A percentile compares a stretch with the other conserved stretches of the same genome.
Conservation (phyloP, 1,140 invertebrate genomes). For the Eriocheir sinensis region DNA sequence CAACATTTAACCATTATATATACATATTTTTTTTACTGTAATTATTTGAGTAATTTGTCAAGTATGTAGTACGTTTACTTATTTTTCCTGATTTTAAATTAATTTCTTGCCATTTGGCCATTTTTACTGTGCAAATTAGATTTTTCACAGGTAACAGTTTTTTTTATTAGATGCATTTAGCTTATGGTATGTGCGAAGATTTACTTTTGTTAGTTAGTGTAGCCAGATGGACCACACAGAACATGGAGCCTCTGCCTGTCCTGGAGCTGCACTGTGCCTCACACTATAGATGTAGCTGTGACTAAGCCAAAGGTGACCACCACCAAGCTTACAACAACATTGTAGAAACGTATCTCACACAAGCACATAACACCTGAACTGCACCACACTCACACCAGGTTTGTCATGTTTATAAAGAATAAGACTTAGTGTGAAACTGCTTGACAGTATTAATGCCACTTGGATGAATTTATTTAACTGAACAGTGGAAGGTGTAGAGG, state of each 20-base stretch:
- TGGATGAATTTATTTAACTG: no score
- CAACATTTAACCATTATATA: not conserved
- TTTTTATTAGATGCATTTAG: not conserved
- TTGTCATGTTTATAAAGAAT: not conserved
- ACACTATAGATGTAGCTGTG: not conserved
- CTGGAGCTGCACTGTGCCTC: not conserved
- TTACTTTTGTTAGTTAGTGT: not conserved
- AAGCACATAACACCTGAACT: not conserved
- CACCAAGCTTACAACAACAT: not conserved
- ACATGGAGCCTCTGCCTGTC: not conserved
- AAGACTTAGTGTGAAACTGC: not conserved
- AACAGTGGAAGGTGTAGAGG: no score
- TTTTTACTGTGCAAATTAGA: no score
- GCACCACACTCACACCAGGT: not conserved
- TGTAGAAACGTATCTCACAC: not conserved
- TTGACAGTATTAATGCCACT: no score
- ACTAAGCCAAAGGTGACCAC: not conserved
- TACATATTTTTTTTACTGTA: not conserved
- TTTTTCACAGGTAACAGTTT: not conserved
- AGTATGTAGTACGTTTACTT: no score
- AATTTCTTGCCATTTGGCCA: no score
- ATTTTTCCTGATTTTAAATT: no score
- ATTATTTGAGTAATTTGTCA: no score
- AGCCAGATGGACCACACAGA: not conserved
- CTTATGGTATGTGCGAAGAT: not conserved